A percentile compares a stretch with the other conserved stretches of the same genome.
These are phyloP conservation scores for Sebastes vulpes DNA, from an alignment of 2,797 vertebrate genomes.

Conservation along the genomic window DNA sequence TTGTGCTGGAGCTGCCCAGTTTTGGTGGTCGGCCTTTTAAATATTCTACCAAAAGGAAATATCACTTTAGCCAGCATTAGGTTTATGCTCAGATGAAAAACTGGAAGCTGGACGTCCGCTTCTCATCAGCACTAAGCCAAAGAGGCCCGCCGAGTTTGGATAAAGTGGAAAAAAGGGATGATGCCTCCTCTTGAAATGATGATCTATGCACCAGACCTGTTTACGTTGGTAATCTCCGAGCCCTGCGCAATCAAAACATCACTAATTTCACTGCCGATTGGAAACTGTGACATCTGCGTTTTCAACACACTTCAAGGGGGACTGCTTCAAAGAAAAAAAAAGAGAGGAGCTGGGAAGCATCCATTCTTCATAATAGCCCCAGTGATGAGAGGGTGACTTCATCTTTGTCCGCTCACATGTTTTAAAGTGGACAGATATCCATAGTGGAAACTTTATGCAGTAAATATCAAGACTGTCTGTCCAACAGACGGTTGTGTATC, in stretches of 20 bases:
- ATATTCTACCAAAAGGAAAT: slow-evolving; percentile 48
- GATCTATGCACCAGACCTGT: slow-evolving; percentile 72
- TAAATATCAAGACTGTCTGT: slow-evolving; percentile 43
- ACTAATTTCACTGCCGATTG: slow-evolving; percentile 79
- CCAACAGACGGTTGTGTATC: slow-evolving; percentile 10
- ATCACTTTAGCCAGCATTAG: slow-evolving; percentile 45
- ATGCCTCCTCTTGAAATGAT: slow-evolving; percentile 70
- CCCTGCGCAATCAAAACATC: slow-evolving; percentile 76
- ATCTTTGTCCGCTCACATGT: slow-evolving; percentile 55
- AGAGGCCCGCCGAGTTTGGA: slow-evolving; percentile 63
- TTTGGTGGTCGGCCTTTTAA: slow-evolving; percentile 32
- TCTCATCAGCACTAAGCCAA: slow-evolving; percentile 78
- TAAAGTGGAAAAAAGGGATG: slow-evolving; percentile 66
- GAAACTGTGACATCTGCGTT: slow-evolving; percentile 77
- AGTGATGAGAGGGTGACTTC: slow-evolving; percentile 75
- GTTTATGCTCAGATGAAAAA: slow-evolving; percentile 63
- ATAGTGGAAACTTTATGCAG: slow-evolving; percentile 61
- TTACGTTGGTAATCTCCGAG: slow-evolving; percentile 77
- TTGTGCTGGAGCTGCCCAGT: neutral
- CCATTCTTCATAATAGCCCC: slow-evolving; percentile 56
- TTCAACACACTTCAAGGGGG: slow-evolving; percentile 60
- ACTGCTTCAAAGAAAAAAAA: slow-evolving; percentile 33
- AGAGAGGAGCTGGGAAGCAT: slow-evolving; percentile 42
- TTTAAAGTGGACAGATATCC: slow-evolving; percentile 56
- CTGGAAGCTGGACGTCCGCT: slow-evolving; percentile 74